A percentile compares a stretch with the other conserved stretches of the same genome.
Evolutionary conservation across 2,113 vertebrate species (phyloP).

Genomic region (Myiozetetes cayanensis): DNA sequence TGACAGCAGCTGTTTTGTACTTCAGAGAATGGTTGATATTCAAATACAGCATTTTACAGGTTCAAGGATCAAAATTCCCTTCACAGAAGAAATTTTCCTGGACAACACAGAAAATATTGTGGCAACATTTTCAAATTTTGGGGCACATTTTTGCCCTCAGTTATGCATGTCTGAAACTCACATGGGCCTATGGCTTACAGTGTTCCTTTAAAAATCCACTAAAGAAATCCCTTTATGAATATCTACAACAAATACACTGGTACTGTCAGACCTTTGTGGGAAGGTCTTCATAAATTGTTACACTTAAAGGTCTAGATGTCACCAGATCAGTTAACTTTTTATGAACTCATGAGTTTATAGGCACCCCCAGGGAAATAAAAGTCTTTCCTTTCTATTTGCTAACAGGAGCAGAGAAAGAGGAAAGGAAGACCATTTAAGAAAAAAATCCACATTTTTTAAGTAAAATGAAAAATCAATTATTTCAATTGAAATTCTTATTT

Average conservation of each 20-base stretch:
- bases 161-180: not conserved
- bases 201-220: not conserved
- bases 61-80: not conserved
- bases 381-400: not conserved
- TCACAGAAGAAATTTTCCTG: not conserved
- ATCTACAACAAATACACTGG: not conserved
- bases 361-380: not conserved
- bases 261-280: not conserved
- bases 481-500: not conserved
- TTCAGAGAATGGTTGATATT: not conserved
- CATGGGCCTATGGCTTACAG: not conserved
- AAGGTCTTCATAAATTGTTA: not conserved
- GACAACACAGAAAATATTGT: not conserved
- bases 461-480: slow-evolving; percentile 4
- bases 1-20: not conserved
- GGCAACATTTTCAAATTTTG: not conserved
- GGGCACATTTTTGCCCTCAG: not conserved
- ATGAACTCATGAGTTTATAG: not conserved
- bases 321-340: not conserved
- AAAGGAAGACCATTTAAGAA: not conserved
- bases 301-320: not conserved
- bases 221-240: not conserved
- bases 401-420: not conserved
- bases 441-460: not conserved
- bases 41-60: not conserved